Base-by-base conservation (phyloP, 1,140 invertebrate genomes). In the Papilio polytes region DNA sequence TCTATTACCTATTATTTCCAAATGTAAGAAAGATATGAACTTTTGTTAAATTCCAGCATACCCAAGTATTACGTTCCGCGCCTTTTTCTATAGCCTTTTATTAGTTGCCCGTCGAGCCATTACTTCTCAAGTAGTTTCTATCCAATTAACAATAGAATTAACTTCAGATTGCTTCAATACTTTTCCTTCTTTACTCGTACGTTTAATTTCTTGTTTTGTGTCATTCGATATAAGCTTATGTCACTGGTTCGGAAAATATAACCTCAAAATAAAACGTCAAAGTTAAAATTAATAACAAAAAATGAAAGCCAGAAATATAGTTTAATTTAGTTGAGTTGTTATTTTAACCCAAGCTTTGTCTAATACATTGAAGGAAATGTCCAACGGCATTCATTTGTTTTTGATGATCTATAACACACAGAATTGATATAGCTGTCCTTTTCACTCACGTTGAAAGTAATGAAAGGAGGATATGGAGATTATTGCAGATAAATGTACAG, bases 111-210 rank as follows among this genome's bases (percentile, higher is more conserved):
- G 31, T 36, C 31, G 31, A 36, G 31, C 31, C 31, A 36, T 36
- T 36, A 36, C 31, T 36, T 36, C 31, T 36, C 31, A 36, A 36
- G 31, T 36, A 36, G 31, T 36, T 36, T 31, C 26, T 70, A 70
- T 70, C 12, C 63, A 31, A 70, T 70, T 36, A 70, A 70, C 63
- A 70, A 70, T 31, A 70, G 63, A 36, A 70, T 70, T 70, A 66
- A 70, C 63, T 70, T 70, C 3, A 26, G 26, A 70, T 70, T 36
- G 63, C 63, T 70, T 13, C 63, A 70, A 70, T 70, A 36, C 63
- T 26, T 31, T 70, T 70, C 22, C 36, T 36, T 70, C 13, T 63
- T 63, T 0, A 26, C 13, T 6, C 26, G 13, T 70, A 22, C 63
- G 31, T 36, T 31, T 63, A 63, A 20, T 66, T 66, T 66, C 10